Evolutionary conservation across 2,113 vertebrate genomes (phyloP).

Genomic region (Xiphophorus hellerii): DNA sequence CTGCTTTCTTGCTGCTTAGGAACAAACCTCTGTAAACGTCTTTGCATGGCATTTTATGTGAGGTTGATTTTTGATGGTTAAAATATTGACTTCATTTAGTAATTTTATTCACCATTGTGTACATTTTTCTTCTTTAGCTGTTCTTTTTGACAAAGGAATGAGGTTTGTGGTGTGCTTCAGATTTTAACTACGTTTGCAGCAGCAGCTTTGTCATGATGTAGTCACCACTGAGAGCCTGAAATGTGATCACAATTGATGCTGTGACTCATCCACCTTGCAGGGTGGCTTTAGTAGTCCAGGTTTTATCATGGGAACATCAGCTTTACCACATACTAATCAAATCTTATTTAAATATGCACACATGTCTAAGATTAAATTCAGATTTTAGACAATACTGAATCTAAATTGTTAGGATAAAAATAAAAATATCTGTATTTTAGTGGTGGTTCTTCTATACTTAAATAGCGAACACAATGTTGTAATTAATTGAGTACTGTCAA

Average conservation of each 20-base stretch:
- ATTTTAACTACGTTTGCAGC: not conserved
- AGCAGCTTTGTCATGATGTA: constrained; percentile 12
- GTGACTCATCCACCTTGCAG: constrained; percentile 14
- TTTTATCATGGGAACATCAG: not conserved
- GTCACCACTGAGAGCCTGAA: not conserved
- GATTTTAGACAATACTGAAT: not conserved
- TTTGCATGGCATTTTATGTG: no score
- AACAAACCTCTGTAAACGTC: no score
- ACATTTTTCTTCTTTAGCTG: not conserved
- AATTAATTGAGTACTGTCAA: not conserved
- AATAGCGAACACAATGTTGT: not conserved
- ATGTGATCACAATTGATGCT: not conserved
- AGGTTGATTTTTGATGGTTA: no score
- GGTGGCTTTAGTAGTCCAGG: not conserved
- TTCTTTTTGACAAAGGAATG: not conserved
- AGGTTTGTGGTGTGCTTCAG: not conserved
- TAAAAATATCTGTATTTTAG: not conserved
- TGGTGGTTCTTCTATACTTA: not conserved
- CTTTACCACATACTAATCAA: not conserved
- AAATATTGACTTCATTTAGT: no score
- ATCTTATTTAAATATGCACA: constrained; percentile 10
- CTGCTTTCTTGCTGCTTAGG: no score
- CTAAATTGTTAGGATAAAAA: not conserved
- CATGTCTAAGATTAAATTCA: not conserved
- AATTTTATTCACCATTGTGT: not conserved